These are phyloP conservation scores for Periophthalmodon schlosseri DNA, from an alignment of 2,113 vertebrate species.

Conservation along the genomic window DNA sequence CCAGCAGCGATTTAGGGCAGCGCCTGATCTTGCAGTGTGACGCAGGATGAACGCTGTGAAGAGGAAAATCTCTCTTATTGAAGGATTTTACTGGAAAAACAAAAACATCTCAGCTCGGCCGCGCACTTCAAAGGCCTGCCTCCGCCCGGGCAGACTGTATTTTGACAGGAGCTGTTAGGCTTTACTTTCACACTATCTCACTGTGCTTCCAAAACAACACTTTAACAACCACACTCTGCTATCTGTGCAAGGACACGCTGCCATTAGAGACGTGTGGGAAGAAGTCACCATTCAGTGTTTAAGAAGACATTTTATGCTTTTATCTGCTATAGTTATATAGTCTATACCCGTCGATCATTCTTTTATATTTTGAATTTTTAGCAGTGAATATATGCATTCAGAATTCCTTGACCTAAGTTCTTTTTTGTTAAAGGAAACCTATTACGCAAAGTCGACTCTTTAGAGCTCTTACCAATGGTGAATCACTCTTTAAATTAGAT, in stretches of 20 bases:
- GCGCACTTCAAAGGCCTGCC: slow-evolving; percentile 30
- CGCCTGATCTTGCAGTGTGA: neutral
- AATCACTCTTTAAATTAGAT: no score
- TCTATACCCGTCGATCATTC: no score
- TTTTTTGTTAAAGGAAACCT: no score
- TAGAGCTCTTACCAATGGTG: no score
- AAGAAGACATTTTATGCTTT: no score
- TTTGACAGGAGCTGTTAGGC: slow-evolving; percentile 32
- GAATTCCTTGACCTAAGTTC: no score
- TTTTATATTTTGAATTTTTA: no score
- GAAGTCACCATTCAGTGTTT: neutral
- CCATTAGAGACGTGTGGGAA: neutral
- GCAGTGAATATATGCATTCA: no score
- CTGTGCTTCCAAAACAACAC: neutral
- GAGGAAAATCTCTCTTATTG: slow-evolving; percentile 11
- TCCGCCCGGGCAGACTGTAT: neutral
- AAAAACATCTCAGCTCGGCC: slow-evolving; percentile 15
- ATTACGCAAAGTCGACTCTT: no score
- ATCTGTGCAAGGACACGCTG: neutral
- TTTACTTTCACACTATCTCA: slow-evolving; percentile 4
- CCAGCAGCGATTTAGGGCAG: neutral
- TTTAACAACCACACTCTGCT: neutral
- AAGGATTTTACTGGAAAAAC: slow-evolving; percentile 14
- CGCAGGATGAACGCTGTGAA: neutral
- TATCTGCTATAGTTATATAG: no score